Evolutionary conservation across 2,113 vertebrate genomes (phyloP), one percentile per base, ranked within the genome.

Genomic region (Triplophysa tibetana): DNA sequence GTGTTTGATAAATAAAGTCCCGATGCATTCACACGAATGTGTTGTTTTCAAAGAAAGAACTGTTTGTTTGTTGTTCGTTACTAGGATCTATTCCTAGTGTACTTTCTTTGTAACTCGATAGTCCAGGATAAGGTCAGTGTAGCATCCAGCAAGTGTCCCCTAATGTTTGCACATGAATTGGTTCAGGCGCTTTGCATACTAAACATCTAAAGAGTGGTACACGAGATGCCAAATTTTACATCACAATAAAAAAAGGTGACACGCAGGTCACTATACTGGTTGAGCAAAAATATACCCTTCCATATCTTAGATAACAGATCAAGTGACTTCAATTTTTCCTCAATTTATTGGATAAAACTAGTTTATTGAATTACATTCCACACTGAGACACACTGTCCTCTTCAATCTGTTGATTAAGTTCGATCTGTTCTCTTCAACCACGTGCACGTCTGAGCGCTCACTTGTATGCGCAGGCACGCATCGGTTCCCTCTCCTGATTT

Each of bases 401-500:
- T 63, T 78, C 52, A 24, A 75, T 63, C 58, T 24, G 17, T 58
- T 69, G n/a, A 56, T 58, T 67, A 52, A 61, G 13, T 76, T 65
- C 62, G 63, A 61, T 43, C 52, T 45, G 26, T 62, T 52, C 67
- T 75, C 48, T 68, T 54, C 33, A 77, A 14, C n/a, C 29, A 64
- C 8, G 52, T 63, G 56, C 54, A 48, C 26, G 33, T 19, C 7
- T 6, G 26, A 33, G 26, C 50, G 63, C 38, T 73, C 64, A 66
- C n/a, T 38, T 56, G 75, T 67, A 61, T 64, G 60, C 26, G 19
- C 9, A 60, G 61, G 66, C 33, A 63, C 54, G 26, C 54, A 38
- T 69, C 52, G 2, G 41, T 52, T 75, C 45, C 45, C 50, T 81
- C 64, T 67, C n/a, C 45, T 74, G 81, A 79, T 75, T 70, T 81